Base-by-base conservation (phyloP, 64 coral and sea anemone species). In the Pachyseris speciosa region DNA sequence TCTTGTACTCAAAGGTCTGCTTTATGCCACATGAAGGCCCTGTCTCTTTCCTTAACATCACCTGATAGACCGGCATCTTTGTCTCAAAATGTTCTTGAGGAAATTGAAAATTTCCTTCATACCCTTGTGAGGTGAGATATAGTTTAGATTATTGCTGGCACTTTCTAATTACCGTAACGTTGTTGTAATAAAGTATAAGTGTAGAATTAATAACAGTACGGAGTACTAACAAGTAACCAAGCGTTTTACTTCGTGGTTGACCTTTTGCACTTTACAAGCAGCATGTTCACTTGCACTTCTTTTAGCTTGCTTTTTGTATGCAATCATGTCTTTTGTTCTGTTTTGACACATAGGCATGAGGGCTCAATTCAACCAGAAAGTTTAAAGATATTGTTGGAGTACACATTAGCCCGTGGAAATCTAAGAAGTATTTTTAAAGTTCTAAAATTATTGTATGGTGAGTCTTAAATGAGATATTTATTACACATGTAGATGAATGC, bases 381-480 rank as follows among this genome's bases (percentile, higher is more conserved):
- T 77, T 89, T 99, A 72, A 92, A 95, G 67, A 91, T 99, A 47
- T 65, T 99, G n/a, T 43, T 99, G 37, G 97, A 99, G 60, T 92
- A 92, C 30, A 90, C 97, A 6, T 69, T 99, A 69, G 97, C 93
- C 24, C 78, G 97, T 90, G 97, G 97, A 93, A 99, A 91, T 84
- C 69, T 99, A 53, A 92, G 85, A 36, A 95, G 97, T 88, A 99
- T 99, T 59, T 91, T 99, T 90, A 95, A 67, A 95, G 93, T 99
- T 29, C 84, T 99, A 19, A 92, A 92, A 91, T 67, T 99, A 85
- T 86, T 99, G 28, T 95, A 99, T 87, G 94, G 97, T 99, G 67
- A 90, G 86, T 78, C 19, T 47, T 68, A 22, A 2, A 12, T 30
- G 1, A 9, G 17, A 16, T 17, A 11, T 64, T 9, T n/a, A 28